phyloP scores from a whole-genome alignment of 2,797 vertebrate species.

The Anniella stebbinsi region DNA sequence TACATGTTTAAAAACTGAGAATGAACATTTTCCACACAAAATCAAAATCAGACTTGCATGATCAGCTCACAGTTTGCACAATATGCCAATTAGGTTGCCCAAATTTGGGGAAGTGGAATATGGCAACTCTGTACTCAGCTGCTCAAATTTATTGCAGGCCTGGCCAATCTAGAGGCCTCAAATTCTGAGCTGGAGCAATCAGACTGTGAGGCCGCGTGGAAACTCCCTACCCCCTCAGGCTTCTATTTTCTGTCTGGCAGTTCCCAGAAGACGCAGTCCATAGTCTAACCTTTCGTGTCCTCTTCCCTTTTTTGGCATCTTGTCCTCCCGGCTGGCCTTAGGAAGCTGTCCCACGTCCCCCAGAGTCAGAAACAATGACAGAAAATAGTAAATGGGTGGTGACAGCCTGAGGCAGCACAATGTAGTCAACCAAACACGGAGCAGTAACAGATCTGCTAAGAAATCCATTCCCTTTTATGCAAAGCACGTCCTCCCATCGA shows the following conservation, averaged over 20 bases:
- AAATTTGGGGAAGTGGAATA: not conserved
- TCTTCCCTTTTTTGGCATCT: constrained; percentile 4
- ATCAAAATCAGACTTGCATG: not conserved
- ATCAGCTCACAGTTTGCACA: not conserved
- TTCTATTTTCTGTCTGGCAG: not conserved
- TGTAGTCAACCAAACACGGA: constrained; percentile 13
- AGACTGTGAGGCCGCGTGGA: not conserved
- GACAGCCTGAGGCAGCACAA: not conserved
- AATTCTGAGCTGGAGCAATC: not conserved
- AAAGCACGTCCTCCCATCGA: constrained; percentile 2
- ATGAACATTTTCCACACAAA: not conserved
- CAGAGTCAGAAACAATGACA: constrained; percentile 22
- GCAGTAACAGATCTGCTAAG: not conserved
- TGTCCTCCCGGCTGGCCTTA: not conserved
- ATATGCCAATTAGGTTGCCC: not conserved
- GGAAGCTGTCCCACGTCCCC: constrained; percentile 11
- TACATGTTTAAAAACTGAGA: not conserved
- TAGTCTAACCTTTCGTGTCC: not conserved
- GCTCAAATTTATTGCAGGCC: not conserved
- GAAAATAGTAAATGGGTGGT: constrained; percentile 32
- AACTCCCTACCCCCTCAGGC: not conserved
- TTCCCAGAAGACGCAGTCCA: not conserved
- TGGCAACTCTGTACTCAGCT: not conserved
- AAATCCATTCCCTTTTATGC: not conserved
- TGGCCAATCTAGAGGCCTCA: not conserved